Evolutionary conservation across 1,140 invertebrate species (phyloP).

Genomic region (Subanguina moxae): DNA sequence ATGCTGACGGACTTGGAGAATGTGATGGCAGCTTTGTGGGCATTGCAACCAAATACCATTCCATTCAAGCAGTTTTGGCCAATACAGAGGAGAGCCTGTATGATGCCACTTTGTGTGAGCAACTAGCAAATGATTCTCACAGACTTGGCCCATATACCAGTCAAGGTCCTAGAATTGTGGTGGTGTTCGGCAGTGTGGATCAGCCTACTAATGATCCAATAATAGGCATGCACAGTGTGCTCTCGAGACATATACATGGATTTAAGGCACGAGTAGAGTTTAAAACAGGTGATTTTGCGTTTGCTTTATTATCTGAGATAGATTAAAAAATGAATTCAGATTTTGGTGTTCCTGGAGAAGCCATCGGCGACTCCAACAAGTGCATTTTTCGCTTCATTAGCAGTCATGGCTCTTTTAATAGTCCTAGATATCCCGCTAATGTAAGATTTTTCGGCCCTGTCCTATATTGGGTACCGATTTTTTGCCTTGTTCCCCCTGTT

Average conservation of each 20-base stretch:
- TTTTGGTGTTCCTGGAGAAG: conserved; percentile 55
- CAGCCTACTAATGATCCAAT: not conserved
- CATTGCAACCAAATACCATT: conserved; percentile 37
- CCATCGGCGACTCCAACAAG: conserved; percentile 53
- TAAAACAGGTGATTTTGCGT: conserved; percentile 43
- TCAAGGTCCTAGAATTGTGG: conserved; percentile 54
- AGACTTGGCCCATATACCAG: conserved; percentile 29
- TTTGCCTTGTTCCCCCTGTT: no score
- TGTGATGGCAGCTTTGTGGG: conserved; percentile 44
- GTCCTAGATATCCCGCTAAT: conserved; percentile 56
- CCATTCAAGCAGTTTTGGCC: conserved; percentile 52
- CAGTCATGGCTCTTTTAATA: conserved; percentile 51
- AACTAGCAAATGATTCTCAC: conserved; percentile 26
- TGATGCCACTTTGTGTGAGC: conserved; percentile 50
- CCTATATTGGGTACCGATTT: no score
- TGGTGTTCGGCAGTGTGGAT: conserved; percentile 49
- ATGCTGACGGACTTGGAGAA: conserved; percentile 13
- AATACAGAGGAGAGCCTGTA: conserved; percentile 53
- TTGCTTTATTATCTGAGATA: not conserved
- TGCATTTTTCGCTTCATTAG: conserved; percentile 50
- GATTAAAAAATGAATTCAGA: conserved; percentile 25
- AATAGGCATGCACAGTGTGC: conserved; percentile 3
- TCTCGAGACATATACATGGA: conserved; percentile 15
- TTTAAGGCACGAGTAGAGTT: conserved; percentile 55
- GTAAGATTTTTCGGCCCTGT: conserved; percentile 15